Evolutionary conservation across 2,888 invertebrate genomes (phyloP).

Genomic region (Oeneis ivallda): DNA sequence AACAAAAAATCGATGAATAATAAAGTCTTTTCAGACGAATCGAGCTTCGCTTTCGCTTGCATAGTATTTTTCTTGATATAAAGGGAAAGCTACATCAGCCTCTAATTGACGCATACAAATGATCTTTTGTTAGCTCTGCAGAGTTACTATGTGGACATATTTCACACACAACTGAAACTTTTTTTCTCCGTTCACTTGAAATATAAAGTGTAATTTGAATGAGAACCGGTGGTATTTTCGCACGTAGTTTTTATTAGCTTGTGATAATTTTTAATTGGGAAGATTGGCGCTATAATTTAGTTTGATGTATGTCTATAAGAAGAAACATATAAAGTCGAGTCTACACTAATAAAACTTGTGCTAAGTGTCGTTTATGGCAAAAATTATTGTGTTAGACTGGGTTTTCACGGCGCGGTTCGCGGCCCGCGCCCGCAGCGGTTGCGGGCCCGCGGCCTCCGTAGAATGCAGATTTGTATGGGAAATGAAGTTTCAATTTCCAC

Average conservation of each 20-base stretch:
- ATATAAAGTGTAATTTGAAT: constrained; percentile 45
- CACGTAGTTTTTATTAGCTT: constrained; percentile 38
- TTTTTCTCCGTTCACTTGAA: constrained; percentile 39
- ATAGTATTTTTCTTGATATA: constrained; percentile 35
- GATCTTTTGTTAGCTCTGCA: constrained; percentile 58
- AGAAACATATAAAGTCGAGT: neutral
- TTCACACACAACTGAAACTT: constrained; percentile 48
- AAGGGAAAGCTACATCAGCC: constrained; percentile 50
- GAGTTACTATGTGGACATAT: constrained; percentile 41
- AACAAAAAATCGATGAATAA: constrained; percentile 16
- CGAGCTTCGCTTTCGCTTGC: constrained; percentile 23
- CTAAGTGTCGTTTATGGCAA: too few species aligned
- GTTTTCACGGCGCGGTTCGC: too few species aligned
- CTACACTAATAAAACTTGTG: neutral
- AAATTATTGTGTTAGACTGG: too few species aligned
- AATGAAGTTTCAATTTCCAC: too few species aligned
- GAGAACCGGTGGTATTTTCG: constrained; percentile 40
- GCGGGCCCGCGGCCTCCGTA: too few species aligned
- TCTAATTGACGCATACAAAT: constrained; percentile 67
- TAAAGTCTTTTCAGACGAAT: constrained; percentile 21
- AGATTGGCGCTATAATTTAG: constrained; percentile 19
- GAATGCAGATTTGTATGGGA: too few species aligned
- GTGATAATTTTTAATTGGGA: constrained; percentile 29
- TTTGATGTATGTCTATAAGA: constrained; percentile 4
- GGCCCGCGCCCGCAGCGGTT: too few species aligned